Percentiles rank a stretch among this genome's conserved stretches.
These are phyloP conservation scores for Peromyscus californicus DNA, from an alignment of 2,113 vertebrate genomes.

Conservation along the genomic window DNA sequence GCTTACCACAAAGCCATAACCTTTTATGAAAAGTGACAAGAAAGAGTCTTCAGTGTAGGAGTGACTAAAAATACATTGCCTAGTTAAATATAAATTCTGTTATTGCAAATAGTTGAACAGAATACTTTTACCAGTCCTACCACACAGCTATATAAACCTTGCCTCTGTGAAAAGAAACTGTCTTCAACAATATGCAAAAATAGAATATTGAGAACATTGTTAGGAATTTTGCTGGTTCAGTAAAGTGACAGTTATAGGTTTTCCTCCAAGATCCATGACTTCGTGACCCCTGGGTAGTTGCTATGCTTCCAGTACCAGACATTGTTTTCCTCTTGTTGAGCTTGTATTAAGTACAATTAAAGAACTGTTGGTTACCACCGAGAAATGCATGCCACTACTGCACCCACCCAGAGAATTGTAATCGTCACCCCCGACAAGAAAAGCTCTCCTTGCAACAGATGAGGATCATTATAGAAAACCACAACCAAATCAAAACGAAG, in stretches of 20 bases:
- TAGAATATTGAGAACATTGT: background rate
- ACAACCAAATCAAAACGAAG: too few relatives aligned
- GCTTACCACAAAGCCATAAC: background rate
- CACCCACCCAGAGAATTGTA: background rate
- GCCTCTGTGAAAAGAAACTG: background rate
- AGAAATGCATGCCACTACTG: background rate
- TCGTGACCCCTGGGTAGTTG: too few relatives aligned
- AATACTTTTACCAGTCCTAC: background rate
- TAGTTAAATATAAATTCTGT: background rate
- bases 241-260: background rate
- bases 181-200: background rate
- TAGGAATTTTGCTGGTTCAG: background rate
- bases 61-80: background rate
- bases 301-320: background rate
- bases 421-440: background rate
- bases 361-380: background rate
- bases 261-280: background rate
- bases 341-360: background rate
- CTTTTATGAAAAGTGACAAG: conserved; percentile 42
- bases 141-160: background rate
- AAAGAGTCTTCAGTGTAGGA: conserved; percentile 18
- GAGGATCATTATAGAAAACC: background rate
- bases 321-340: background rate
- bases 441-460: background rate
- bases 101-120: background rate